Evolutionary conservation across 2,888 invertebrate genomes (phyloP), one percentile per base, ranked within the genome.

Genomic region (Synergus umbraculus): DNA sequence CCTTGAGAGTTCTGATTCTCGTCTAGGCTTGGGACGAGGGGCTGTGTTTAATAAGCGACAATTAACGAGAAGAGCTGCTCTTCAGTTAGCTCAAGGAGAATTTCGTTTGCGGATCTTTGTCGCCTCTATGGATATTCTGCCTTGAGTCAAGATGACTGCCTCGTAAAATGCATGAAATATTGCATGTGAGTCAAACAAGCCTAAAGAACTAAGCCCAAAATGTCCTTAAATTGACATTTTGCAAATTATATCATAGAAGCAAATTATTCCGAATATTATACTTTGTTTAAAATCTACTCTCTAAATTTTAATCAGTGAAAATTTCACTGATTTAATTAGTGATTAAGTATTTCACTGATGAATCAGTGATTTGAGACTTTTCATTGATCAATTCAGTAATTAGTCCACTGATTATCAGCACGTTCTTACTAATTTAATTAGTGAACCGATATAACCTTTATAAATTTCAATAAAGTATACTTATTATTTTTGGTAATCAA

Each of bases 1-100:
- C 29, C 22, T 54, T 69, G 67, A 46, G 46, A 69, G 15, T 69
- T 69, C 46, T 49, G 49, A 69, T 49, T 66, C 10, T 66, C 15
- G 18, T 43, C 18, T 66, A 54, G 69, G 22, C 15, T 44, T 67
- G 54, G 46, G 73, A 54, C 78, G 82, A 76, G 76, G 81, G 85
- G 85, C 76, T 86, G 84, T 89, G 91, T 91, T 90, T 91, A 91
- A 92, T 91, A 92, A 91, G 90, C 88, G 87, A 88, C 90, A 91
- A 92, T 92, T 91, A 90, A 82, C 78, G 77, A 67, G 67, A 63
- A 46, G 76, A 64, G 76, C 60, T 76, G 29, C 69, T 64, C 65
- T 83, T 78, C 58, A 69, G 49, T 69, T 49, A 29, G 29, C 69
- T 69, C 29, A 69, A 69, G 54, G 69, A 54, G 69, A 69, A 49